Evolutionary conservation across 2,888 invertebrate species (phyloP).

Genomic region (Drosophila niveifrons): DNA sequence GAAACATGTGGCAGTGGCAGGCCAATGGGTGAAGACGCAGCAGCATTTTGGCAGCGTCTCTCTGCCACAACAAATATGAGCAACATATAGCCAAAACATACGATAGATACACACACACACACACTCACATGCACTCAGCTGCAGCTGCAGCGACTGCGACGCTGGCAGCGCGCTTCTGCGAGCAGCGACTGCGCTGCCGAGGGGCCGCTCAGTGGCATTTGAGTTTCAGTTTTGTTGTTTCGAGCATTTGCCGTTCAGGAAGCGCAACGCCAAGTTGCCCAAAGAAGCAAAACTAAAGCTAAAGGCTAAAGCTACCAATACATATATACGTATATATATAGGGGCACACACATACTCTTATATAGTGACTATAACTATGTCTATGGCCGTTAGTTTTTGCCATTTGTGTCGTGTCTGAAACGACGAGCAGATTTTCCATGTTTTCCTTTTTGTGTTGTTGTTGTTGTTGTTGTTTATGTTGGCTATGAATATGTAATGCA

Average conservation of each 20-base stretch:
- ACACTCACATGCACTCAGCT: slow-evolving; percentile 41
- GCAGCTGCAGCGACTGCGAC: slow-evolving; percentile 29
- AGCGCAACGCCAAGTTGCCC: slow-evolving; percentile 70
- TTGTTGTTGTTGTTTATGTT: slow-evolving; percentile 29
- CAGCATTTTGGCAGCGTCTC: slow-evolving; percentile 70
- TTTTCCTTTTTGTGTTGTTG: slow-evolving; percentile 25
- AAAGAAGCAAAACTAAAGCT: slow-evolving; percentile 57
- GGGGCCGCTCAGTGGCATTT: slow-evolving; percentile 51
- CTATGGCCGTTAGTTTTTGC: slow-evolving; percentile 43
- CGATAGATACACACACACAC: slow-evolving; percentile 66
- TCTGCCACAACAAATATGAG: slow-evolving; percentile 71
- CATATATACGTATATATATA: slow-evolving; percentile 17
- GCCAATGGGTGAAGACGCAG: slow-evolving; percentile 74
- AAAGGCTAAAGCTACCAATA: slow-evolving; percentile 24
- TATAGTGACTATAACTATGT: slow-evolving; percentile 44
- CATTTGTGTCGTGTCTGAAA: slow-evolving; percentile 18
- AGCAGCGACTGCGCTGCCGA: slow-evolving; percentile 38
- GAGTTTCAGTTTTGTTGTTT: slow-evolving; percentile 70
- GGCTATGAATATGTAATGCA: slow-evolving; percentile 62
- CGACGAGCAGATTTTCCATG: slow-evolving; percentile 21
- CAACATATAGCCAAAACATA: slow-evolving; percentile 79
- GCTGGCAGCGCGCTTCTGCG: slow-evolving; percentile 23
- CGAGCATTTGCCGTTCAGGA: slow-evolving; percentile 78
- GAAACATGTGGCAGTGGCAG: slow-evolving; percentile 63
- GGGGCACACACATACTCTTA: slow-evolving; percentile 8